Evolutionary conservation across 2,113 vertebrate genomes (phyloP), one percentile per base, ranked within the genome.

Genomic region (Macrotis lagotis): DNA sequence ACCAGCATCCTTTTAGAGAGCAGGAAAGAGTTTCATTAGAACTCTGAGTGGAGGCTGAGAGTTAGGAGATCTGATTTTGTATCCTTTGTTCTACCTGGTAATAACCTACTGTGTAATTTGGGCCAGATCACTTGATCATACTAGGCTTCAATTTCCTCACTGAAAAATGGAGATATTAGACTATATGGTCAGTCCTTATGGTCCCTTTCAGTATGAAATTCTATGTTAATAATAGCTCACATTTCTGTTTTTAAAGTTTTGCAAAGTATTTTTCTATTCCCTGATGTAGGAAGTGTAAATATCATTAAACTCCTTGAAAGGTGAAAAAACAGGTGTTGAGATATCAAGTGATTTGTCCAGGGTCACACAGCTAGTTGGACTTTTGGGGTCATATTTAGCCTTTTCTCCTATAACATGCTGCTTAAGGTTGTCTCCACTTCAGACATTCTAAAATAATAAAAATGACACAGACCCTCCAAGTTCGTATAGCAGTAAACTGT

Each of bases 1-100:
- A 22, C 16, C 66, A n/a, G 37, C 37, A 3, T 19, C 31, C 37
- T 16, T 37, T 66, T 66, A 66, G 7, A 74, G 28, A 37, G 11
- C 10, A 66, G 11, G 26, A 31, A 66, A 59, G 59, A 66, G 59
- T n/a, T 74, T 74, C 37, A 74, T 31, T n/a, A 74, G 48, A 89
- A 28, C 88, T 89, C 44, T 44, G 8, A 25, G 28, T 37, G 89
- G 88, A 93, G 1, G 97, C 14, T 44, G 14, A 19, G 8, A 97
- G 97, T 97, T 98, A 96, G 44, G 90, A 95, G 0, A 97, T 98
- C 66, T 97, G 96, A 0, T 44, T 92, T 48, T 26, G 6, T 0
- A 2, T 37, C 22, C 19, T 52, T 91, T 14, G 66, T 19, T n/a
- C 37, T 51, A 37, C 93, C 47, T 74, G 92, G 25, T 26, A 90